Evolutionary conservation across 2,888 invertebrate genomes (phyloP).

Genomic region (Callinectes sapidus): DNA sequence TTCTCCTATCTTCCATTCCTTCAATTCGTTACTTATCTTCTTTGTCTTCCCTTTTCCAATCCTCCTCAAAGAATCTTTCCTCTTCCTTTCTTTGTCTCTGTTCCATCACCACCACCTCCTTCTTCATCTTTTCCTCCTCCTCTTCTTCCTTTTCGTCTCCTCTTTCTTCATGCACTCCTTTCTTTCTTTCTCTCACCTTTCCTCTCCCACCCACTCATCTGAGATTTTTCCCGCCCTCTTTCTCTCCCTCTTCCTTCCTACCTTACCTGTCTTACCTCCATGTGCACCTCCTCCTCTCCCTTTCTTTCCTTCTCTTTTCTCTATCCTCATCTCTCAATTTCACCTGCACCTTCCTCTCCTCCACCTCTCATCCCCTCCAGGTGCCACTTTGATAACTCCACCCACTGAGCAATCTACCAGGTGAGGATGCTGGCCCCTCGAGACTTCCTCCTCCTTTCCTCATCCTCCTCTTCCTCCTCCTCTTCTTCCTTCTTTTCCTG

Average conservation of each 20-base stretch:
- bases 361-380: not conserved
- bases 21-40: not conserved
- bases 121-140: not conserved
- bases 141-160: not conserved
- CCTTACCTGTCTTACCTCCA: not conserved
- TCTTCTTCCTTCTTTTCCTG: not conserved
- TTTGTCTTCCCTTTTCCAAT: not conserved
- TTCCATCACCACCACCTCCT: not conserved
- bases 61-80: not conserved
- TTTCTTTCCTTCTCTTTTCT: not conserved
- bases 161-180: not conserved
- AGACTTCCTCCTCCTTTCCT: not conserved
- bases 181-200: not conserved
- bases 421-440: not conserved
- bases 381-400: slow-evolving; percentile 21
- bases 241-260: not conserved
- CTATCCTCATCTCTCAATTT: not conserved
- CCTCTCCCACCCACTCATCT: slow-evolving; percentile 3
- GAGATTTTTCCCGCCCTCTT: not conserved
- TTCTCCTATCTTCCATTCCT: not conserved
- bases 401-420: slow-evolving; percentile 1
- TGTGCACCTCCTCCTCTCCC: not conserved
- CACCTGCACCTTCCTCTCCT: not conserved
- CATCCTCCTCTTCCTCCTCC: slow-evolving; percentile 10
- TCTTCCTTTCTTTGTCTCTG: not conserved